These are phyloP conservation scores for Lapara coniferarum DNA, from an alignment of 2,888 invertebrate genomes.

Conservation along the genomic window DNA sequence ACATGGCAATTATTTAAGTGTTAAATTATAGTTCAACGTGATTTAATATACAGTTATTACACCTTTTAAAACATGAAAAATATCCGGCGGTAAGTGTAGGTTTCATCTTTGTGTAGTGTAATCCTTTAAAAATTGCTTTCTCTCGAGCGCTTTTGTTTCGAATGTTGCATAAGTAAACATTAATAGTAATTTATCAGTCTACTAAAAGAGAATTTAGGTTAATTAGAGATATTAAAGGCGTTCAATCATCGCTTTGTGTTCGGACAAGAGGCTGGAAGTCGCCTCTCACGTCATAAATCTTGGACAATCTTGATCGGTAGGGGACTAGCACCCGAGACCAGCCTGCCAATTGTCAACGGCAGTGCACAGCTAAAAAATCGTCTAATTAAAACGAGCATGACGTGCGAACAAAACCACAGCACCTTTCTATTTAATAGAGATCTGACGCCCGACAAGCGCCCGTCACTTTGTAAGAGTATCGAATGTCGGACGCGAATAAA, in stretches of 20 bases:
- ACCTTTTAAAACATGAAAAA: constrained; percentile 12
- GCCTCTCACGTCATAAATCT: constrained; percentile 53
- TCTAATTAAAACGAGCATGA: constrained; percentile 60
- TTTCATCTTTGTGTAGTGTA: constrained; percentile 15
- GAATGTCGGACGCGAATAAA: constrained; percentile 46
- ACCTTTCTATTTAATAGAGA: constrained; percentile 58
- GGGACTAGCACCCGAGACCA: constrained; percentile 46
- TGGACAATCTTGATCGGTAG: constrained; percentile 53
- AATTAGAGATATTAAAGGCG: constrained; percentile 50
- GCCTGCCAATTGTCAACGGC: constrained; percentile 54
- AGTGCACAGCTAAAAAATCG: constrained; percentile 59
- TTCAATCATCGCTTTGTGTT: constrained; percentile 51
- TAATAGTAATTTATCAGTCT: constrained; percentile 39
- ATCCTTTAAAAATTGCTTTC: constrained; percentile 37
- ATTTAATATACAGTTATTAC: constrained; percentile 24
- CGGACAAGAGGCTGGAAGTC: constrained; percentile 41
- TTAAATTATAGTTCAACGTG: constrained; percentile 21
- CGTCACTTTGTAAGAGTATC: constrained; percentile 57
- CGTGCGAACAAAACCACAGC: constrained; percentile 43
- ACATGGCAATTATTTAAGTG: constrained; percentile 23
- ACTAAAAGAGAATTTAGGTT: constrained; percentile 44
- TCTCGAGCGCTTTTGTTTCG: constrained; percentile 28
- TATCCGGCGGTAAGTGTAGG: constrained; percentile 6
- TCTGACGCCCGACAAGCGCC: constrained; percentile 58
- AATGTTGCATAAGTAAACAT: constrained; percentile 35